Conservation (phyloP, 2,113 vertebrate genomes). For the Aptenodytes forsteri region DNA sequence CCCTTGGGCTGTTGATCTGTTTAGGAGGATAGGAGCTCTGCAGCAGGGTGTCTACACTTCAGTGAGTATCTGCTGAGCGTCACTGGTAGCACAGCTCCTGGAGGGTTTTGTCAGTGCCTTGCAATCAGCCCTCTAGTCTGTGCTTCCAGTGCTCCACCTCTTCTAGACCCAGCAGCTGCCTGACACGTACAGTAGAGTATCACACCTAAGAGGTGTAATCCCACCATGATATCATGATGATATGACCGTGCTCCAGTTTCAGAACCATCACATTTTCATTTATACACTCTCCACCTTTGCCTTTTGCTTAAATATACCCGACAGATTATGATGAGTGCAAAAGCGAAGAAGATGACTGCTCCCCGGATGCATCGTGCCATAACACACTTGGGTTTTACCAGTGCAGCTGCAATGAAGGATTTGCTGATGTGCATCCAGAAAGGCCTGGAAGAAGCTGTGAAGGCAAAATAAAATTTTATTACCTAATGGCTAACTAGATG, state of each 20-base stretch:
- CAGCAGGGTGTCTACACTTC: background rate
- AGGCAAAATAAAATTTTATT: slow-evolving; percentile 61
- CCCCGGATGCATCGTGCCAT: slow-evolving; percentile 62
- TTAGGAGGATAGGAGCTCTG: background rate
- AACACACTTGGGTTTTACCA: slow-evolving; percentile 81
- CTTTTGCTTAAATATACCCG: background rate
- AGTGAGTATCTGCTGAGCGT: background rate
- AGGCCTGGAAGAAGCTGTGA: slow-evolving; percentile 78
- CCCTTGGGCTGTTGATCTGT: background rate
- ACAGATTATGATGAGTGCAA: slow-evolving; percentile 84
- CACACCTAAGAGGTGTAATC: background rate
- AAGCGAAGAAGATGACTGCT: slow-evolving; percentile 76
- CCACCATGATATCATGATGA: background rate
- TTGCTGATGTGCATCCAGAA: slow-evolving; percentile 51
- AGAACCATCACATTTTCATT: background rate
- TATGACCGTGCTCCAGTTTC: background rate
- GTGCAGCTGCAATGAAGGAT: slow-evolving; percentile 74
- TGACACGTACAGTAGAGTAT: background rate
- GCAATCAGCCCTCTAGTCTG: background rate
- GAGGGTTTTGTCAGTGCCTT: background rate
- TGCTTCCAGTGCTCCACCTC: background rate
- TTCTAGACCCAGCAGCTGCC: background rate
- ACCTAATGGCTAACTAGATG: background rate
- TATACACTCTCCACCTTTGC: background rate
- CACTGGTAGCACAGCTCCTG: background rate